Percentiles rank a stretch among this genome's conserved stretches.
Evolutionary conservation across 2,888 invertebrate species (phyloP).

Genomic region (Lithodes maja): DNA sequence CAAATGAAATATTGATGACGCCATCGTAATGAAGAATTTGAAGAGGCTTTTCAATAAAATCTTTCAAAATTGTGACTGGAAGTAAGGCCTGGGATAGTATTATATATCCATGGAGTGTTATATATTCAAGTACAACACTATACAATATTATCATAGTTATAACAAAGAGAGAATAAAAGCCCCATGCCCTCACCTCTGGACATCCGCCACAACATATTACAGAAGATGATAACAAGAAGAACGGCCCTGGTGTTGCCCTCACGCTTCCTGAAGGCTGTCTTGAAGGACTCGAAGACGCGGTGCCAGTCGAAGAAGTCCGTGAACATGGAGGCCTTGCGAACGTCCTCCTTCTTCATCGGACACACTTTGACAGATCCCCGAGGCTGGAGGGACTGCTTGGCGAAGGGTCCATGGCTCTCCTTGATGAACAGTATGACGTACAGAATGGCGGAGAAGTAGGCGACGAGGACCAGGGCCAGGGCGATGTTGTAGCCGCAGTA

Average conservation of each 20-base stretch:
- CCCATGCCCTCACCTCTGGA: constrained; percentile 45
- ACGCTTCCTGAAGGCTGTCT: constrained; percentile 86
- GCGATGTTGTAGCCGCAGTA: constrained; percentile 71
- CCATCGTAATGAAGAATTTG: too few relatives aligned
- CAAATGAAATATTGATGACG: too few relatives aligned
- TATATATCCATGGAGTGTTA: too few relatives aligned
- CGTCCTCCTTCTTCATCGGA: not conserved
- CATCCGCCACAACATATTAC: constrained; percentile 47
- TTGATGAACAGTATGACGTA: constrained; percentile 71
- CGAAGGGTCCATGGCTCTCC: constrained; percentile 57
- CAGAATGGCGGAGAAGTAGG: constrained; percentile 70
- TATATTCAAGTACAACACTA: too few relatives aligned
- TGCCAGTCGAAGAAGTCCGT: constrained; percentile 76
- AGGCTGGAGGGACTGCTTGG: constrained; percentile 21
- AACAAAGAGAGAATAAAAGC: not conserved
- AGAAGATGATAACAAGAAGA: constrained; percentile 63
- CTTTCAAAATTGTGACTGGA: too few relatives aligned
- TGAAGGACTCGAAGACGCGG: constrained; percentile 85
- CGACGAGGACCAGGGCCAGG: constrained; percentile 71
- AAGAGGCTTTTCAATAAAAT: too few relatives aligned
- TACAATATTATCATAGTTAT: too few relatives aligned
- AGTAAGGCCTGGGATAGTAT: too few relatives aligned
- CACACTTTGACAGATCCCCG: constrained; percentile 18
- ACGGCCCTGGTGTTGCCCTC: constrained; percentile 75
- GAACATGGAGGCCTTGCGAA: constrained; percentile 29